Conservation (phyloP, 2,113 vertebrate species). For the Alligator mississippiensis region DNA sequence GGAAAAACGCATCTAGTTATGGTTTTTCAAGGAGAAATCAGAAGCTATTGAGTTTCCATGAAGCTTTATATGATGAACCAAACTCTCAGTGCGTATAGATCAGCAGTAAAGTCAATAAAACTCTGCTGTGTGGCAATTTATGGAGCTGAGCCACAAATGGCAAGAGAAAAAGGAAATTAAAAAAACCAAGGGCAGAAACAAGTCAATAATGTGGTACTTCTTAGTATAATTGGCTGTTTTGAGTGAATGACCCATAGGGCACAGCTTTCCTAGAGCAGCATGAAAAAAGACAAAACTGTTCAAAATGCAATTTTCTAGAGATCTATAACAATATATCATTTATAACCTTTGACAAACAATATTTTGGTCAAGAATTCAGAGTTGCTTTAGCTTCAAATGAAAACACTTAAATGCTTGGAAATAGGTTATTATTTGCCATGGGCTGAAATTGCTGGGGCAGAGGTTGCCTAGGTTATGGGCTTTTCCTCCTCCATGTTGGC, state of each 20-base stretch:
- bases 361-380: neutral
- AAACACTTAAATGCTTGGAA: neutral
- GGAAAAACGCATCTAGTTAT: neutral
- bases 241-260: neutral
- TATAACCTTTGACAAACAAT: neutral
- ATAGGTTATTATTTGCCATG: neutral
- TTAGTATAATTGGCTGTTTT: neutral
- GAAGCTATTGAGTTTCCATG: neutral
- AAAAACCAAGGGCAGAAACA: neutral
- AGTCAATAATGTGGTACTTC: neutral
- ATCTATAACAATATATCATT: neutral
- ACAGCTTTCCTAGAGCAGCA: neutral
- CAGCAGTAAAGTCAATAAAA: neutral
- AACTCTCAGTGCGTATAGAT: neutral
- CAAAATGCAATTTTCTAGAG: neutral
- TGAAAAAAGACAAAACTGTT: fast-evolving
- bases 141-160: neutral
- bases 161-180: neutral
- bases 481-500: no score
- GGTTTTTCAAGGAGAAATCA: neutral
- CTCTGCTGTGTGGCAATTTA: neutral
- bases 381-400: neutral
- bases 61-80: neutral
- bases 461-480: neutral
- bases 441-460: neutral